Evolutionary conservation across 1,140 invertebrate genomes (phyloP).

Genomic region (Drosophila fuyamai): DNA sequence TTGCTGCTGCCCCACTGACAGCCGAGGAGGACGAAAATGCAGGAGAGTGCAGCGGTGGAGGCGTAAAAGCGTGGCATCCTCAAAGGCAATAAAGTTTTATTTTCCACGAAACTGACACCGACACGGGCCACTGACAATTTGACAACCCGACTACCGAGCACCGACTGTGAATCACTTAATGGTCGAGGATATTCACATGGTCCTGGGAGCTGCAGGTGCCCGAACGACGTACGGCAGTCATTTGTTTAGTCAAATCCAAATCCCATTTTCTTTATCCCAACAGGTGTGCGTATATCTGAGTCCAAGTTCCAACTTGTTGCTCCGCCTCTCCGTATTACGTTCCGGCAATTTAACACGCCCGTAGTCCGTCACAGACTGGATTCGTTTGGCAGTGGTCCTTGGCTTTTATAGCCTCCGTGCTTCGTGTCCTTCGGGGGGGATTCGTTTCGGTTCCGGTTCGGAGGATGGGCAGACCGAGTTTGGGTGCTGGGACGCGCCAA

Average conservation of each 20-base stretch:
- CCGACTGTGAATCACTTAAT: constrained; percentile 16
- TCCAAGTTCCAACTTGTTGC: constrained; percentile 1
- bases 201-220: not conserved
- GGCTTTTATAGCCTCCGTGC: constrained; percentile 66
- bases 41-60: constrained; percentile 30
- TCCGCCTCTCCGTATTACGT: constrained; percentile 18
- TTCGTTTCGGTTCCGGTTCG: constrained; percentile 46
- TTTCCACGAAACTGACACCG: constrained; percentile 56
- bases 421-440: constrained; percentile 1
- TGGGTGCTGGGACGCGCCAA: constrained; percentile 44
- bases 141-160: constrained; percentile 16
- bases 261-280: constrained; percentile 19
- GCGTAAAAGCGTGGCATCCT: constrained; percentile 31
- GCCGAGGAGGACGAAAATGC: constrained; percentile 25
- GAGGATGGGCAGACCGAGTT: not conserved
- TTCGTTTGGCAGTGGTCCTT: constrained; percentile 13
- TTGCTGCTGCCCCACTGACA: constrained; percentile 24
- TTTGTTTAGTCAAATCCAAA: constrained; percentile 30
- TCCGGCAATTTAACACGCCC: constrained; percentile 24
- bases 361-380: constrained; percentile 54
- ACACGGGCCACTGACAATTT: constrained; percentile 3
- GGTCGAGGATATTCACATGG: constrained; percentile 15
- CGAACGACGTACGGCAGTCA: not conserved
- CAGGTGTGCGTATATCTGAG: constrained; percentile 21
- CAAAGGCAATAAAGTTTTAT: constrained; percentile 66